Conservation (phyloP, 1,140 invertebrate species). For the Orius insidiosus region DNA sequence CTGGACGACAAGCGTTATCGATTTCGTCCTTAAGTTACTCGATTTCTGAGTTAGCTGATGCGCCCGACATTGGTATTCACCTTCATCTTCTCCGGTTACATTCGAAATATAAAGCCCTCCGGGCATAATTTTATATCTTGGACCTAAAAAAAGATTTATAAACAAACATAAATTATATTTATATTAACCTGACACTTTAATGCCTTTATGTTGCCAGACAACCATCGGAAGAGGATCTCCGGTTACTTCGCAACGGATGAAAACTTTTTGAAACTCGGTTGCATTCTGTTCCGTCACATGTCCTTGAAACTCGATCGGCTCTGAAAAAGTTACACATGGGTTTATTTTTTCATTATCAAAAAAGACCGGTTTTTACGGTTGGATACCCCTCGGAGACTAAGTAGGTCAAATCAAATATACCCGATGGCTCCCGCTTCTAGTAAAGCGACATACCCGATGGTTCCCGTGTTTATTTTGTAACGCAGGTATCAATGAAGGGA, state of each 20-base stretch:
- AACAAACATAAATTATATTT: background rate
- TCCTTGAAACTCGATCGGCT: constrained; percentile 24
- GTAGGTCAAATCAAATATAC: too few species aligned
- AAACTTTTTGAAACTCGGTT: constrained; percentile 28
- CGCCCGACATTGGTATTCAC: constrained; percentile 34
- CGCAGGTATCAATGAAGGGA: too few species aligned
- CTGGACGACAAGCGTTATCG: constrained; percentile 32
- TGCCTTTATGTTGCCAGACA: constrained; percentile 21
- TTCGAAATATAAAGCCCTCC: constrained; percentile 32
- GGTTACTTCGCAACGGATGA: constrained; percentile 30
- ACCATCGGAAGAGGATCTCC: constrained; percentile 32
- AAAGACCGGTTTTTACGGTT: too few species aligned
- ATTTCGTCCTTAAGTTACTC: constrained; percentile 26
- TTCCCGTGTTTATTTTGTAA: too few species aligned
- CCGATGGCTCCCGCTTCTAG: too few species aligned
- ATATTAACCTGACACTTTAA: constrained; percentile 5
- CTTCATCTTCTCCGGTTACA: constrained; percentile 31
- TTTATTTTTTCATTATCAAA: too few species aligned
- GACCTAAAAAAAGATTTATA: constrained; percentile 16
- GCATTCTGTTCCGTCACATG: constrained; percentile 25
- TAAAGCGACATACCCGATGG: too few species aligned
- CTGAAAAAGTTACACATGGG: constrained; percentile 29
- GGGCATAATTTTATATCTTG: constrained; percentile 26
- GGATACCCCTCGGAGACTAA: too few species aligned
- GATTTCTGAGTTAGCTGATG: constrained; percentile 29